phyloP scores from a whole-genome alignment of 2,113 vertebrate species.

The Anas platyrhynchos region DNA sequence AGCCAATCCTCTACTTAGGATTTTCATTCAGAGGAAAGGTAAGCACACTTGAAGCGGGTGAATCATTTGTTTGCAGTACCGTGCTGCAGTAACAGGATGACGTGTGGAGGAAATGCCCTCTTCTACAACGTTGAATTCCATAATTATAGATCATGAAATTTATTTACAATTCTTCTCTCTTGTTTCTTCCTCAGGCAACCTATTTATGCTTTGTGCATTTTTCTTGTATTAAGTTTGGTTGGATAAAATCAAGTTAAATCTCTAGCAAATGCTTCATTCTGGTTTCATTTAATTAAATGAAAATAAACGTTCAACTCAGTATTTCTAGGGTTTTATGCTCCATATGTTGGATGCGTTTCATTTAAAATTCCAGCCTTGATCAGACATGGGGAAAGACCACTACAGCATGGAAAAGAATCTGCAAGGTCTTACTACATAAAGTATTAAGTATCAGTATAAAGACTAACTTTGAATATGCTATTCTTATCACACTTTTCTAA shows the following conservation, averaged over 20 bases:
- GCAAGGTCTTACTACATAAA: neutral
- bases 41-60: slow-evolving; percentile 39
- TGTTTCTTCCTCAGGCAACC: slow-evolving; percentile 11
- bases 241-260: neutral
- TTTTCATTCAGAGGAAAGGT: slow-evolving; percentile 98
- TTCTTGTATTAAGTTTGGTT: neutral
- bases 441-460: neutral
- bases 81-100: neutral
- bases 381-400: neutral
- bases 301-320: neutral
- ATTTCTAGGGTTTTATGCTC: neutral
- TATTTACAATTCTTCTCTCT: neutral
- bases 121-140: neutral
- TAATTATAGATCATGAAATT: neutral
- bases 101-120: neutral
- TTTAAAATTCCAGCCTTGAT: neutral
- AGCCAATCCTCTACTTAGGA: slow-evolving; percentile 91
- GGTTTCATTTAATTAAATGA: neutral
- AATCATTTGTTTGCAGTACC: neutral
- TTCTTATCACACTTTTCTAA: neutral
- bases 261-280: neutral
- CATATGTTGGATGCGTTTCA: neutral
- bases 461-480: neutral
- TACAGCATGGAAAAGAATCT: neutral
- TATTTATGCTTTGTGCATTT: neutral